Conservation (phyloP, 2,797 vertebrate species). For the Enteromius mattozi region DNA sequence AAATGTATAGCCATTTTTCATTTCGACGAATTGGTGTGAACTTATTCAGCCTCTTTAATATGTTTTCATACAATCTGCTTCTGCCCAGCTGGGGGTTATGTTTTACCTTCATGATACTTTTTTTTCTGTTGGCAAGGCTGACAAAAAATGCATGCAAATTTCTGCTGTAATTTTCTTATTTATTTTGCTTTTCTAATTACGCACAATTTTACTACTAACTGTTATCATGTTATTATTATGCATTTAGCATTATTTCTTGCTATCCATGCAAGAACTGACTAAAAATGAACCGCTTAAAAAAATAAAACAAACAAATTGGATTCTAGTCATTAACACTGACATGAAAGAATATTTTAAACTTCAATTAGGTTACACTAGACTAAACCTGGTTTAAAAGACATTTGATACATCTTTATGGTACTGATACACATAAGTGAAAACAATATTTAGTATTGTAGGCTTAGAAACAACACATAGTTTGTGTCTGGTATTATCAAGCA, state of each 20-base stretch:
- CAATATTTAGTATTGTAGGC: neutral
- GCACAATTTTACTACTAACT: neutral
- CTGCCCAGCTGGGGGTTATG: too few relatives aligned
- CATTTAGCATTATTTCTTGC: neutral
- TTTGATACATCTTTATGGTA: neutral
- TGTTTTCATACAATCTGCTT: neutral
- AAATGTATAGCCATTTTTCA: too few relatives aligned
- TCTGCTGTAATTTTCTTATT: too few relatives aligned
- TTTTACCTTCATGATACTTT: too few relatives aligned
- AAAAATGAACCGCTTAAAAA: neutral
- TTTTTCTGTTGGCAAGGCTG: too few relatives aligned
- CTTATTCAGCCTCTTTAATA: neutral
- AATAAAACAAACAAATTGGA: neutral
- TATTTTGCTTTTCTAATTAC: neutral
- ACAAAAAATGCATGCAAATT: too few relatives aligned
- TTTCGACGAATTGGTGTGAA: neutral
- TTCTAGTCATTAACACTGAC: neutral
- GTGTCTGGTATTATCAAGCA: neutral
- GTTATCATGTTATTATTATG: neutral
- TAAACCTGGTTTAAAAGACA: neutral
- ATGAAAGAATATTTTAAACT: neutral
- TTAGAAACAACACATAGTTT: neutral
- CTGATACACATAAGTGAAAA: neutral
- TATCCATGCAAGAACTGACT: neutral
- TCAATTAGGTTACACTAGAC: neutral